Evolutionary conservation across 2,113 vertebrate species (phyloP), one percentile per base, ranked within the genome.

Genomic region (Lynx canadensis): DNA sequence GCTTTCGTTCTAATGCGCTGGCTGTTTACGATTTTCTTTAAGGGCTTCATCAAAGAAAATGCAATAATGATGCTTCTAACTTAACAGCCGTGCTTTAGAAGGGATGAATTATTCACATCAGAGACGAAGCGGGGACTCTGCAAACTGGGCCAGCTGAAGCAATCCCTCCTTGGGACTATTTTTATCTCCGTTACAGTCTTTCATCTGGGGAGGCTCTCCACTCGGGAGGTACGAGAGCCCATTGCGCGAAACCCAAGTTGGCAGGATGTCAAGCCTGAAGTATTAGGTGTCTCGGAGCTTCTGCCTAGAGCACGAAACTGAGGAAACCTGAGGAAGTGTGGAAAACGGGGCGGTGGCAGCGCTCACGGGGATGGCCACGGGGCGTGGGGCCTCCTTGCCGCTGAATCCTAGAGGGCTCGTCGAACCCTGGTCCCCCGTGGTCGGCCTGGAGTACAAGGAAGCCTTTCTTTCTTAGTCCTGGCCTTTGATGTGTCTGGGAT

Each of bases 21-120:
- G 97, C 89, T 97, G 98, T 98, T 96, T 80, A 94, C 79, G 89
- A 85, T 92, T 45, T 95, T 95, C 86, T 66, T 89, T 3, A 27
- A 89, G 87, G 38, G 36, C 33, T 74, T 96, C 95, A 98, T 98
- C 98, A 98, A 98, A 98, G 97, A 85, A 96, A 98, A 97, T 38
- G 89, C 97, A 97, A 76, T 98, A 98, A 98, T 97, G 98, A 97
- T 95, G 95, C 97, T 97, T 97, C 97, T 90, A 36, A 96, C 89
- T 91, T 93, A 83, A 95, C 98, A 90, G 29, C 15, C 4, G 21
- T 31, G 36, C 97, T 97, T 98, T 98, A 92, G 93, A 88, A 98
- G 38, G 55, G 8, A 98, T 98, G 91, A 98, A 98, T 98, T 98
- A 98, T 98, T 98, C 98, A 98, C 95, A 94, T 73, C 95, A 7